Base-by-base conservation (phyloP, 2,113 vertebrate species). In the Oceanites oceanicus region DNA sequence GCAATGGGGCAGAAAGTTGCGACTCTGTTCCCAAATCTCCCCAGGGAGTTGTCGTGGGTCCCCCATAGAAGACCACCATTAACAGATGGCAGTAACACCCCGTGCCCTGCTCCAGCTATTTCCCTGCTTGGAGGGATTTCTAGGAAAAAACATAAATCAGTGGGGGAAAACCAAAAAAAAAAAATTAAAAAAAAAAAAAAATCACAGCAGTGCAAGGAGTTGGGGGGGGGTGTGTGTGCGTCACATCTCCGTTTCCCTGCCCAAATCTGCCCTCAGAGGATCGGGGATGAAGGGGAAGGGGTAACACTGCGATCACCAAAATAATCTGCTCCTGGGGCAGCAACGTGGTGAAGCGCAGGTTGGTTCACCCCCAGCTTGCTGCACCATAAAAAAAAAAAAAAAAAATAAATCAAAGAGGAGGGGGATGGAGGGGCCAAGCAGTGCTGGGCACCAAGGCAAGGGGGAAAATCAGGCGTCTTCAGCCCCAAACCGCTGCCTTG, bases 181-280 rank as follows among this genome's bases (percentile, higher is more conserved):
- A 10, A 8, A 38, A 13, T n/a, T n/a, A 26, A 20, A 26, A 65
- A 67, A 42, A 30, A 34, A 11, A 4, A 32, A 44, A 45, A 52
- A 29, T n/a, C 9, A 3, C 6, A 68, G 70, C 1, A 0, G 25
- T 0, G 0, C 9, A 44, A 36, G 25, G 34, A 84, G 21, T 8
- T 7, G 5, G 13, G 11, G 13, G 8, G 42, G 42, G 42, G 42
- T n/a, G n/a, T n/a, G n/a, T n/a, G n/a, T n/a, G n/a, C n/a, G 32
- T 72, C 25, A 21, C 17, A n/a, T 25, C 30, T 29, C 25, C 25
- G 6, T 4, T 67, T 11, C 38, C 63, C 30, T 11, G 13, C 34
- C 47, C 25, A 62, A 71, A 72, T 10, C 11, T 55, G 19, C 36
- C 19, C 32, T 75, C 0, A 0, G 17, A 73, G 13, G 15, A 19